Percentiles rank a stretch among this genome's conserved stretches.
Conservation (phyloP, 2,113 vertebrate genomes). For the Polyodon spathula region DNA sequence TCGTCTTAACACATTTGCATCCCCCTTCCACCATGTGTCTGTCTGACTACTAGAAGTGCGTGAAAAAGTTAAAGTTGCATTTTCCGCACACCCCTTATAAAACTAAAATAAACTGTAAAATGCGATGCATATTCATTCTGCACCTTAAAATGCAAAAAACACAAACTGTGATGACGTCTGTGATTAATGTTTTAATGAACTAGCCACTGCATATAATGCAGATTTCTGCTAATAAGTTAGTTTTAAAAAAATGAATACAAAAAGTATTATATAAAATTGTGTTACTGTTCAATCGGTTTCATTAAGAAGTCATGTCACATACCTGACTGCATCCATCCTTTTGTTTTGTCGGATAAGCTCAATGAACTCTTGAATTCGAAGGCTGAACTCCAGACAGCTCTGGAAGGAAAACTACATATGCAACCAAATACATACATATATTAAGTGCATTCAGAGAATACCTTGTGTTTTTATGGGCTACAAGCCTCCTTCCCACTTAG, state of each 20-base stretch:
- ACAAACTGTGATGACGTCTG: too few species aligned
- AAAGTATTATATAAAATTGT: not conserved
- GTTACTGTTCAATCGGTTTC: not conserved
- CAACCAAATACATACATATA: not conserved
- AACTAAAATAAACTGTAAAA: too few species aligned
- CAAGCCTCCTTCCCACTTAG: not conserved
- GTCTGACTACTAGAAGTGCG: too few species aligned
- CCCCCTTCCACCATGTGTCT: too few species aligned
- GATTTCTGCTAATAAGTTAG: too few species aligned
- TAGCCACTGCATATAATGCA: too few species aligned
- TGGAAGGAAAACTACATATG: conserved; percentile 38
- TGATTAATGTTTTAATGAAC: too few species aligned
- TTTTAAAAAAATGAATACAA: not conserved
- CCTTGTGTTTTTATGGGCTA: not conserved
- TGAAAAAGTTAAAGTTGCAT: too few species aligned
- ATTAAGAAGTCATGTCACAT: conserved; percentile 14
- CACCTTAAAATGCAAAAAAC: too few species aligned
- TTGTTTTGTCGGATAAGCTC: conserved; percentile 98
- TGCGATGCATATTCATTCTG: too few species aligned
- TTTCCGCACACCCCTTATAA: too few species aligned
- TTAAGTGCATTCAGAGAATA: not conserved
- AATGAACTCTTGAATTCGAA: conserved; percentile 98
- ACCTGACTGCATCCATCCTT: conserved; percentile 96
- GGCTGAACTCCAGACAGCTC: conserved; percentile 98
- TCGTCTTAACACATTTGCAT: too few species aligned